Evolutionary conservation across 2,888 invertebrate genomes (phyloP).

Genomic region (Cantharis nigra): DNA sequence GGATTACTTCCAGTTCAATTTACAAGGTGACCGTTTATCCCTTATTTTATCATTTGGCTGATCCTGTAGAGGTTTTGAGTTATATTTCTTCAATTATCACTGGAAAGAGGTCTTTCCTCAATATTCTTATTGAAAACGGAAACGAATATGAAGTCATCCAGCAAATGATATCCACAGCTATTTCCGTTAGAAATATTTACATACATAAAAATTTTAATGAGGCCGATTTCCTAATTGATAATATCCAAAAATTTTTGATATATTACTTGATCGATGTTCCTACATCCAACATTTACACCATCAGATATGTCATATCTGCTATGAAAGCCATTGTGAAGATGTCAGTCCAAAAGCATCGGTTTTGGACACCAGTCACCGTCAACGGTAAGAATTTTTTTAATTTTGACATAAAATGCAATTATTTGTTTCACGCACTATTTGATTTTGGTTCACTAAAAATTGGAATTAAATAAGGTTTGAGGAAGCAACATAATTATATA

Average conservation of each 20-base stretch:
- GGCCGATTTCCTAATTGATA: background rate
- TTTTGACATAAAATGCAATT: background rate
- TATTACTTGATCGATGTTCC: background rate
- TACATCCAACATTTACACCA: background rate
- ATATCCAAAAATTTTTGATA: background rate
- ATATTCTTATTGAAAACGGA: background rate
- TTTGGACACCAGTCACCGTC: background rate
- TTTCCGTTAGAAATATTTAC: background rate
- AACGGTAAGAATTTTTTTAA: background rate
- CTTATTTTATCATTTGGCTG: background rate
- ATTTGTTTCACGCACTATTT: no score
- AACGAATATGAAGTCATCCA: background rate
- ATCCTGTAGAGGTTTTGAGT: background rate
- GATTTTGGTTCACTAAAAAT: no score
- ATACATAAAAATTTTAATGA: background rate
- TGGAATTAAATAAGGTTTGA: no score
- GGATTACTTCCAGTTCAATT: background rate
- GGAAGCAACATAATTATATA: no score
- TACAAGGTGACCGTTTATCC: background rate
- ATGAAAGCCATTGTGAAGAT: background rate
- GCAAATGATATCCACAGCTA: background rate
- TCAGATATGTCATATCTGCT: conserved; percentile 1
- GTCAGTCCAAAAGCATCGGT: background rate
- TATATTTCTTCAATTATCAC: background rate
- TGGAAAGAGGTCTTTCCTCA: background rate